A percentile compares a stretch with the other conserved stretches of the same genome.
phyloP scores from a whole-genome alignment of 2,113 vertebrate species.

The Epinephelus moara region DNA sequence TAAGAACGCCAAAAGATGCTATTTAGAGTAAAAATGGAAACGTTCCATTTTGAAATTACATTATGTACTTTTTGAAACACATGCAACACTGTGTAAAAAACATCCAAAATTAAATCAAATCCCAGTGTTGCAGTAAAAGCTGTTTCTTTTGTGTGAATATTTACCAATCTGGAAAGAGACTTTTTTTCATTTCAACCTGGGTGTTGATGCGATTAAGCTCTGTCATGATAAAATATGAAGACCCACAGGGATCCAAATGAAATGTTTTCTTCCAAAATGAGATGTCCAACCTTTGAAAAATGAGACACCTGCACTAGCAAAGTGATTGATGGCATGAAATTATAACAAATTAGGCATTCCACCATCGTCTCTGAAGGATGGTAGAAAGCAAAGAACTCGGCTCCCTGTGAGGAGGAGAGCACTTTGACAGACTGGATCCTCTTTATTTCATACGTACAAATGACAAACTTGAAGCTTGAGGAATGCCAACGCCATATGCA shows the following conservation, averaged over 20 bases:
- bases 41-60: background rate
- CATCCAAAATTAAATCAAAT: background rate
- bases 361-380: slow-evolving; percentile 9
- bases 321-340: slow-evolving; percentile 53
- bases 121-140: background rate
- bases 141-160: background rate
- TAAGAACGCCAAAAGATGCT: too few species aligned
- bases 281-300: slow-evolving; percentile 46
- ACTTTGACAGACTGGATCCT: background rate
- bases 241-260: slow-evolving; percentile 28
- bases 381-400: background rate
- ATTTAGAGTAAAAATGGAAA: background rate
- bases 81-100: background rate
- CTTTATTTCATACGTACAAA: background rate
- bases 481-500: background rate
- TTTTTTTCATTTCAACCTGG: background rate
- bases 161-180: background rate
- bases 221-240: slow-evolving; percentile 52
- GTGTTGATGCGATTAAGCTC: slow-evolving; percentile 22
- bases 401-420: background rate
- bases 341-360: slow-evolving; percentile 24
- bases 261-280: slow-evolving; percentile 59
- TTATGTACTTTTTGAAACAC: background rate
- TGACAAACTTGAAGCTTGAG: background rate
- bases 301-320: slow-evolving; percentile 13